Evolutionary conservation across 2,113 vertebrate genomes (phyloP).

Genomic region (Phyllostomus hastatus): DNA sequence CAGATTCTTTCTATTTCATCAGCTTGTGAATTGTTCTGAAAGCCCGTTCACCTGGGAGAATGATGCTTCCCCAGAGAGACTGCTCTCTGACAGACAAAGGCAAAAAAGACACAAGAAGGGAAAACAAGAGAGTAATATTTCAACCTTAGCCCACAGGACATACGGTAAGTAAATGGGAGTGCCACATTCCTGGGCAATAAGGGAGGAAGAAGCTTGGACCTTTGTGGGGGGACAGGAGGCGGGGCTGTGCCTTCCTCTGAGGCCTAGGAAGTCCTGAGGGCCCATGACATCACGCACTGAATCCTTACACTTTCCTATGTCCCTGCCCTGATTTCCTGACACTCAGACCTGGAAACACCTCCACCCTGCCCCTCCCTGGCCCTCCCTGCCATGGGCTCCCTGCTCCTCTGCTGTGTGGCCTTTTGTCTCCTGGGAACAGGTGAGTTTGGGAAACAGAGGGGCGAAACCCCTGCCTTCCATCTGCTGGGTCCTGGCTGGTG

Average conservation of each 20-base stretch:
- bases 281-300: neutral
- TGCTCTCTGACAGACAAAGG: too few species aligned
- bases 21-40: neutral
- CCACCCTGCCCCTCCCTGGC: too few species aligned
- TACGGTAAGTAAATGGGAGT: neutral
- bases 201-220: neutral
- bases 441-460: neutral
- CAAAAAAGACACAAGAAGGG: too few species aligned
- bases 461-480: neutral
- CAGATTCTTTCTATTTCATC: neutral
- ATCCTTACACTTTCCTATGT: neutral
- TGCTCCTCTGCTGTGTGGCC: neutral
- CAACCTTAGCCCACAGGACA: too few species aligned
- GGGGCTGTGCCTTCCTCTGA: neutral
- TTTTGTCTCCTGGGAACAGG: constrained; percentile 4
- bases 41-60: neutral
- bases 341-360: neutral
- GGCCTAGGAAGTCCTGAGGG: neutral
- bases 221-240: neutral
- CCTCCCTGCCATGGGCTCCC: neutral
- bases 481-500: neutral
- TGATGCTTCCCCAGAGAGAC: too few species aligned
- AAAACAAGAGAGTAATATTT: too few species aligned
- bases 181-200: neutral
- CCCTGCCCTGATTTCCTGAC: neutral